Conservation (phyloP, 1,140 invertebrate species). For the Zaprionus nigranus region DNA sequence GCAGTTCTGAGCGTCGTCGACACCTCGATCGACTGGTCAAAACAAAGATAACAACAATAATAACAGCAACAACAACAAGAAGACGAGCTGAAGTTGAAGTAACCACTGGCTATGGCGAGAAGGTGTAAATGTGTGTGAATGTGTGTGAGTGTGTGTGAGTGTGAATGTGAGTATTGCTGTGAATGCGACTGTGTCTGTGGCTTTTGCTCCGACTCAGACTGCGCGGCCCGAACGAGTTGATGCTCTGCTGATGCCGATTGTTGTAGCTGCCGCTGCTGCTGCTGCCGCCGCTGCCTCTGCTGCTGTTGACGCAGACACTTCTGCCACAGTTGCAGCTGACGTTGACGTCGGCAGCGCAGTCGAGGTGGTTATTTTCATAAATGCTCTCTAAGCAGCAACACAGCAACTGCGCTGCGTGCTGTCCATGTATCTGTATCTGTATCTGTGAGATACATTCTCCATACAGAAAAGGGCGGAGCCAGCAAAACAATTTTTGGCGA, state of each 20-base stretch:
- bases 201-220: conserved; percentile 52
- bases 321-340: conserved; percentile 2
- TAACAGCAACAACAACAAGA: conserved; percentile 27
- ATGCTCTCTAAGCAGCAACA: conserved; percentile 55
- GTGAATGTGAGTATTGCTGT: conserved; percentile 6
- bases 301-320: not conserved
- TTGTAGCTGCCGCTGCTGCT: conserved; percentile 29
- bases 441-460: conserved; percentile 33
- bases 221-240: conserved; percentile 72
- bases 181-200: conserved; percentile 21
- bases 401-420: conserved; percentile 25
- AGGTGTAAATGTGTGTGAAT: conserved; percentile 1
- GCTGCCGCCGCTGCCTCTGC: conserved; percentile 29
- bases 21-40: conserved; percentile 74
- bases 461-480: conserved; percentile 65
- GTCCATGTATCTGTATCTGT: conserved; percentile 37
- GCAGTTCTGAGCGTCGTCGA: not conserved
- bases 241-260: conserved; percentile 58
- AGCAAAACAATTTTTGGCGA: conserved; percentile 65
- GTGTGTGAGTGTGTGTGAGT: conserved; percentile 14
- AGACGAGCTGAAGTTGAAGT: conserved; percentile 26
- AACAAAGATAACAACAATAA: conserved; percentile 62
- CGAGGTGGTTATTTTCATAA: conserved; percentile 63
- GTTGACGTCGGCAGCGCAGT: conserved; percentile 28
- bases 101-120: conserved; percentile 40